phyloP scores from a whole-genome alignment of 2,797 vertebrate species.

The Xenops minutus region DNA sequence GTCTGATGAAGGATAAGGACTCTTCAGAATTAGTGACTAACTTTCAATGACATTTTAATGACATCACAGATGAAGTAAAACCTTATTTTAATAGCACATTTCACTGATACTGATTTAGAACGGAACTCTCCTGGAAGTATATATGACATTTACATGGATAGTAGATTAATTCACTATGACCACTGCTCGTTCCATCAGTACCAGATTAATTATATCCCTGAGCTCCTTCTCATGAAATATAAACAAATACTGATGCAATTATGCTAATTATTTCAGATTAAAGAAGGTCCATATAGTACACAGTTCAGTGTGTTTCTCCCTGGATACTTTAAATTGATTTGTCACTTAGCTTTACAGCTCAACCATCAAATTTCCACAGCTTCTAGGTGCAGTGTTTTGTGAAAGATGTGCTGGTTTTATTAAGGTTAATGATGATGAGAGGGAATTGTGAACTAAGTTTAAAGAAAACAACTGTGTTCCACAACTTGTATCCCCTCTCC shows the following conservation, averaged over 20 bases:
- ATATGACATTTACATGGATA: background rate
- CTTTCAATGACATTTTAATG: constrained; percentile 23
- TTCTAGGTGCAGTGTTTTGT: background rate
- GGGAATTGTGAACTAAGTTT: background rate
- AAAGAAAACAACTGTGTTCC: background rate
- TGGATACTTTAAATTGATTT: constrained; percentile 24
- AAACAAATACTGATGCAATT: background rate
- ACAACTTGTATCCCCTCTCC: background rate
- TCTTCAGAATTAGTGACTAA: constrained; percentile 2
- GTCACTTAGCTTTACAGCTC: background rate
- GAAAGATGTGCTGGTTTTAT: background rate
- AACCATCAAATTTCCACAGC: background rate
- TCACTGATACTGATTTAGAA: background rate
- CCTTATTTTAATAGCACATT: constrained; percentile 15
- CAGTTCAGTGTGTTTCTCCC: background rate
- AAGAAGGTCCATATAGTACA: background rate
- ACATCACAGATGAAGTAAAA: background rate
- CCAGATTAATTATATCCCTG: constrained; percentile 49
- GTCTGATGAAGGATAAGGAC: background rate
- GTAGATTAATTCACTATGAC: constrained; percentile 43
- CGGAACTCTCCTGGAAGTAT: background rate
- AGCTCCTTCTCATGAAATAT: constrained; percentile 1
- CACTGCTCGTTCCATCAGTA: constrained; percentile 6
- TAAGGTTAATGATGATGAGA: background rate
- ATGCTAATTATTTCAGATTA: background rate